Evolutionary conservation across 2,113 vertebrate genomes (phyloP), one percentile per base, ranked within the genome.

Genomic region (Albula goreensis): DNA sequence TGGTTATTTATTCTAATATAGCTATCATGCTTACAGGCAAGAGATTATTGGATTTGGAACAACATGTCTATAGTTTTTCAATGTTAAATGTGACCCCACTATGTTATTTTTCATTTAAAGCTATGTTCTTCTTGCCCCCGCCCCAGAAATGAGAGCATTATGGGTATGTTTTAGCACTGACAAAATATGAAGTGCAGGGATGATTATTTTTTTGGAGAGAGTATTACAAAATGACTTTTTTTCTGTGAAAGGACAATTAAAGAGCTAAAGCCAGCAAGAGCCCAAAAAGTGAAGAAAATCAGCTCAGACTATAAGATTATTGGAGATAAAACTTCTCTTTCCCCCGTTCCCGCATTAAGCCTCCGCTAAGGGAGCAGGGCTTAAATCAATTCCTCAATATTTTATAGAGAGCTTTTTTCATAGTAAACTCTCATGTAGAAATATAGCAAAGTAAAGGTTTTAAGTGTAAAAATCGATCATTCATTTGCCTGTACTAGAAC

Each of bases 351-450:
- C 50, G 56, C 80, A 83, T 85, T 80, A 78, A 87, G 7, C 41
- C 50, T 60, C 60, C n/a, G 49, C 52, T 79, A 50, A 13, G 52
- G 82, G 78, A 84, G 83, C 53, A 66, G 57, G 81, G 84, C 79
- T 78, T 85, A 78, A 85, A 13, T 78, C 84, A 82, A 81, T 56
- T 86, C 17, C 83, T 90, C 70, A 90, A 90, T 90, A 89, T 90
- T 90, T 87, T 78, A 90, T 78, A 25, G 57, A 51, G 53, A 85
- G 83, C 83, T 86, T 80, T 88, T 81, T 80, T 74, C 60, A 83
- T 78, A 25, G 41, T 17, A 60, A 86, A 52, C 63, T 89, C 86
- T 87, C 77, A 57, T 41, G 70, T 84, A 83, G 56, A 86, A 85
- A 57, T 49, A 81, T 19, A 87, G 60, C 13, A 70, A 17, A 57